Conservation (phyloP, 1,140 invertebrate species). For the Lordiphosa mommai region DNA sequence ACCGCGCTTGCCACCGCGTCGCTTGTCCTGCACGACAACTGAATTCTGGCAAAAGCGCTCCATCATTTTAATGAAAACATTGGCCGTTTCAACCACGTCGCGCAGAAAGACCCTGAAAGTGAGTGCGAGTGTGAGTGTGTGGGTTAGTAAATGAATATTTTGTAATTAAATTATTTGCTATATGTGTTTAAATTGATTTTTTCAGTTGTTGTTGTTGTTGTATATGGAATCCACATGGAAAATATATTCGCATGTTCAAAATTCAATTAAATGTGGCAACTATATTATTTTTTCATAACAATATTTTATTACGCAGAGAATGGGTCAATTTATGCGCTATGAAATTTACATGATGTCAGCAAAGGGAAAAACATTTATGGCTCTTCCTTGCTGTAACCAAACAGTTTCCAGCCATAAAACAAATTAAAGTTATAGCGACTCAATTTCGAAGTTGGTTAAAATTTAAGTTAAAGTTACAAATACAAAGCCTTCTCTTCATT, state of each 20-base stretch:
- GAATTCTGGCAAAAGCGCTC: conserved; percentile 88
- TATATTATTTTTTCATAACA: conserved; percentile 36
- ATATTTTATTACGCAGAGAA: background rate
- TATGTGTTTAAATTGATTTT: conserved; percentile 46
- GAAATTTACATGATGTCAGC: conserved; percentile 8
- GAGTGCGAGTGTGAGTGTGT: conserved; percentile 33
- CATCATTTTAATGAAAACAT: conserved; percentile 95
- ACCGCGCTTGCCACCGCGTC: conserved; percentile 29
- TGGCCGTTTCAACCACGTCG: conserved; percentile 93
- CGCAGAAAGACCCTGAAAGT: conserved; percentile 87
- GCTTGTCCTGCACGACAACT: conserved; percentile 88
- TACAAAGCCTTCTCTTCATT: conserved; percentile 4
- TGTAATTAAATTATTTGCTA: conserved; percentile 62
- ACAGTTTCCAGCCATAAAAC: too few relatives aligned
- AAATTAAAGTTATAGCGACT: conserved; percentile 6
- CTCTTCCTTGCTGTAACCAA: conserved; percentile 6
- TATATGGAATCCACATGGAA: conserved; percentile 13
- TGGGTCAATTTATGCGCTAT: conserved; percentile 24
- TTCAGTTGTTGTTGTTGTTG: conserved; percentile 5
- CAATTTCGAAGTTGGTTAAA: background rate
- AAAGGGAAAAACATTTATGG: conserved; percentile 33
- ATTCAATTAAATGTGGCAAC: conserved; percentile 63
- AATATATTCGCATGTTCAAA: conserved; percentile 37
- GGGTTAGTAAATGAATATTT: conserved; percentile 53
- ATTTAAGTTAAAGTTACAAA: too few relatives aligned